Conservation (phyloP, 2,797 vertebrate genomes). For the Arnoldichthys spilopterus region DNA sequence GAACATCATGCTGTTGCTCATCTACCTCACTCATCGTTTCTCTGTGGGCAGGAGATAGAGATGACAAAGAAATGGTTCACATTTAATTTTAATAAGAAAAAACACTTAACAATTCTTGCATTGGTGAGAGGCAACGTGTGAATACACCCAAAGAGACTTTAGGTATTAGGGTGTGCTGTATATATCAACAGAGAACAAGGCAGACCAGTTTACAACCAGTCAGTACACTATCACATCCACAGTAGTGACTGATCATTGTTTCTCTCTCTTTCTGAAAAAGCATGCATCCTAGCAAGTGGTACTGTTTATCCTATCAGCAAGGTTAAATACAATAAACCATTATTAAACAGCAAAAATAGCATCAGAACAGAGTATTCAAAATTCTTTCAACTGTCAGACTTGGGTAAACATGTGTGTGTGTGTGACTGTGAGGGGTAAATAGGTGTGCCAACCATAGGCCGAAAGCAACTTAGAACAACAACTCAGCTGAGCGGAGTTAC, state of each 20-base stretch:
- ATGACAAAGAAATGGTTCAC: neutral
- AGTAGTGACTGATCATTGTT: neutral
- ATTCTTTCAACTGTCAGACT: neutral
- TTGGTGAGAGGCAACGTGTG: neutral
- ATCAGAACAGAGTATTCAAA: neutral
- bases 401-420: no score
- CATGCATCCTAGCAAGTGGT: neutral
- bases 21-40: conserved; percentile 88
- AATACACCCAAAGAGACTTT: conserved; percentile 4
- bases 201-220: conserved; percentile 69
- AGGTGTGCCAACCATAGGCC: neutral
- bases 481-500: conserved; percentile 34
- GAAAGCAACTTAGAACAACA: conserved; percentile 30
- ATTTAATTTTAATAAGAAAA: neutral
- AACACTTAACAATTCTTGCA: neutral
- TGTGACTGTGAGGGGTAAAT: neutral
- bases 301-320: neutral
- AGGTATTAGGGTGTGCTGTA: conserved; percentile 6
- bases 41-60: conserved; percentile 61
- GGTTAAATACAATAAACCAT: no score
- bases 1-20: conserved; percentile 83
- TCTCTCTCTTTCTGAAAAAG: neutral
- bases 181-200: conserved; percentile 68
- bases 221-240: conserved; percentile 1
- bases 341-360: no score